Evolutionary conservation across 2,888 invertebrate genomes (phyloP).

Genomic region (Tiliacea aurago): DNA sequence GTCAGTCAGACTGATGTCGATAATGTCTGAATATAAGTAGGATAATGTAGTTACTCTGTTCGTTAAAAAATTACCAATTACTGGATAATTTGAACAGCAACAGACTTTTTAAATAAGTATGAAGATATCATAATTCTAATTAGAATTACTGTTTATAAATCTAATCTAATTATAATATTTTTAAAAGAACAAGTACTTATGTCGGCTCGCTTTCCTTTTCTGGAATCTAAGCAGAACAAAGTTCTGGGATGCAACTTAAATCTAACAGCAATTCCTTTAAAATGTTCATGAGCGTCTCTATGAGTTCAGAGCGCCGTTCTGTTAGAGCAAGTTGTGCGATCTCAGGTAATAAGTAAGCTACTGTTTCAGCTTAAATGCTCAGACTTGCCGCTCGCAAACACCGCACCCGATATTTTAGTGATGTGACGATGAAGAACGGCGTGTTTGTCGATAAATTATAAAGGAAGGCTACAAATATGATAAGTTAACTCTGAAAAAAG

Average conservation of each 20-base stretch:
- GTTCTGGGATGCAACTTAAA: not conserved
- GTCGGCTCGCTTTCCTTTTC: not conserved
- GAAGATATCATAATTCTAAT: not conserved
- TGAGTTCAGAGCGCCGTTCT: slow-evolving; percentile 48
- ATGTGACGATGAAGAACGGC: slow-evolving; percentile 40
- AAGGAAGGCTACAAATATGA: not conserved
- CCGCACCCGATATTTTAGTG: slow-evolving; percentile 69
- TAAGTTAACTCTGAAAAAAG: too few species aligned
- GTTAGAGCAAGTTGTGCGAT: slow-evolving; percentile 84
- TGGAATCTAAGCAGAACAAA: not conserved
- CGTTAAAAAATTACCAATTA: not conserved
- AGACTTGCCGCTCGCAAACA: slow-evolving; percentile 83
- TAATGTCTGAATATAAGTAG: not conserved
- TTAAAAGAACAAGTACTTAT: not conserved
- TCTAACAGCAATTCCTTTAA: slow-evolving; percentile 24
- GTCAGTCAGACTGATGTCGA: not conserved
- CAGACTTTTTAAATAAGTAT: too few species aligned
- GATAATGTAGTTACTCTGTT: not conserved
- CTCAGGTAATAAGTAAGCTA: slow-evolving; percentile 90
- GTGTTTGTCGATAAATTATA: slow-evolving; percentile 42
- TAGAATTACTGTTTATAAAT: not conserved
- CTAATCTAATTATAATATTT: not conserved
- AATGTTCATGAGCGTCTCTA: slow-evolving; percentile 47
- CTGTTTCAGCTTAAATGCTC: slow-evolving; percentile 89
- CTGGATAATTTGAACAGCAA: too few species aligned